phyloP scores from a whole-genome alignment of 1,140 invertebrate genomes.

The Cephus cinctus region DNA sequence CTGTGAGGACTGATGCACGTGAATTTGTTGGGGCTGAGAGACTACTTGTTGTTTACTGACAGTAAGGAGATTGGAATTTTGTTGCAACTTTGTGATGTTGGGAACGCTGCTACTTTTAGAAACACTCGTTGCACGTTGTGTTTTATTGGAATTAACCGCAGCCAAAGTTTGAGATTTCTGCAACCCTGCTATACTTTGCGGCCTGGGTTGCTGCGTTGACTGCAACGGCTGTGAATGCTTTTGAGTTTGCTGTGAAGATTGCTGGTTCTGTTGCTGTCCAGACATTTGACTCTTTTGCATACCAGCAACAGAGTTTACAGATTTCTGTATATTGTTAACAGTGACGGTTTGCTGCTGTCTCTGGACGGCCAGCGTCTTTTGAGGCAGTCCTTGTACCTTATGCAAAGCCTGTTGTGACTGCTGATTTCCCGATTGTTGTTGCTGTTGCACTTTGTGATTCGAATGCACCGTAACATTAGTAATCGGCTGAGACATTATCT shows the following conservation, averaged over 20 bases:
- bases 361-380: conserved; percentile 23
- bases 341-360: conserved; percentile 20
- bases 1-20: conserved; percentile 14
- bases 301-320: conserved; percentile 42
- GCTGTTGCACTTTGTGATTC: conserved; percentile 13
- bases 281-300: conserved; percentile 40
- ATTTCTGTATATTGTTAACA: conserved; percentile 34
- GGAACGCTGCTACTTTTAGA: conserved; percentile 48
- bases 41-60: conserved; percentile 22
- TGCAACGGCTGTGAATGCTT: conserved; percentile 24
- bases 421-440: conserved; percentile 18
- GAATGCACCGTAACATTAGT: conserved; percentile 4
- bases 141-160: conserved; percentile 22
- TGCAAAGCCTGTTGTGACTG: conserved; percentile 22
- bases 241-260: conserved; percentile 27
- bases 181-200: conserved; percentile 20
- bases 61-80: conserved; percentile 24
- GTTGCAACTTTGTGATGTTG: conserved; percentile 32
- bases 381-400: conserved; percentile 27
- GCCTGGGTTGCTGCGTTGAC: conserved; percentile 23
- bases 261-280: conserved; percentile 14
- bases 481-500: conserved; percentile 4
- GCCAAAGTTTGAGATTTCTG: conserved; percentile 37
- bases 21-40: conserved; percentile 9
- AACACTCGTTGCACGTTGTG: conserved; percentile 40